These are phyloP conservation scores for Drosophila sucinea DNA, from an alignment of 1,140 invertebrate genomes.

Conservation along the genomic window DNA sequence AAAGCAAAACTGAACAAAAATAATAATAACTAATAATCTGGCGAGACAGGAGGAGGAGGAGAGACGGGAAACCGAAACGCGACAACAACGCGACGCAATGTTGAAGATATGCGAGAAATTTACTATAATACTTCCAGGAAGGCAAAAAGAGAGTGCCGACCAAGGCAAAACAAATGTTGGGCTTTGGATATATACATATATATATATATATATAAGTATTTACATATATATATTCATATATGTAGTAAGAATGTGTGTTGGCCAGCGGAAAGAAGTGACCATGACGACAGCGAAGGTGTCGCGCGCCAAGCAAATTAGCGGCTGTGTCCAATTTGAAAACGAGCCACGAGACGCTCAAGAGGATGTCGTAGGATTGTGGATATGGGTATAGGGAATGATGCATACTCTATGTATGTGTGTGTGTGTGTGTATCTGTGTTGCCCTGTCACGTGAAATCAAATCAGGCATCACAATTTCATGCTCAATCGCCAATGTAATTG, in stretches of 20 bases:
- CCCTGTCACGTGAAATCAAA: slow-evolving; percentile 78
- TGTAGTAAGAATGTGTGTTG: slow-evolving; percentile 35
- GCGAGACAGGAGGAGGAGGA: slow-evolving; percentile 29
- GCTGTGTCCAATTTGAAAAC: slow-evolving; percentile 76
- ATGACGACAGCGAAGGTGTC: slow-evolving; percentile 66
- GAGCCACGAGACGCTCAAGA: slow-evolving; percentile 47
- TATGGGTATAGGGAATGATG: not conserved
- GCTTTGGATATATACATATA: slow-evolving; percentile 36
- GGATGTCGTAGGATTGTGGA: slow-evolving; percentile 20
- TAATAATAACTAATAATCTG: slow-evolving; percentile 79
- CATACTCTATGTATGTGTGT: not conserved
- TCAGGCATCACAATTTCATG: slow-evolving; percentile 80
- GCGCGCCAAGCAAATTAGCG: slow-evolving; percentile 79
- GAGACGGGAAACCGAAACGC: slow-evolving; percentile 28
- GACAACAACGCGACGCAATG: slow-evolving; percentile 50
- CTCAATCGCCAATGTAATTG: slow-evolving; percentile 75
- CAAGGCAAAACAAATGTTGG: slow-evolving; percentile 51
- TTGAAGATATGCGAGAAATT: slow-evolving; percentile 78
- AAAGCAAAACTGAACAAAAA: slow-evolving; percentile 33
- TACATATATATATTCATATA: not conserved
- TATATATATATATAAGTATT: not conserved
- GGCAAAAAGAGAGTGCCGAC: slow-evolving; percentile 63
- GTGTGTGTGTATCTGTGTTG: slow-evolving; percentile 34
- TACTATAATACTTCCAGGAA: slow-evolving; percentile 80
- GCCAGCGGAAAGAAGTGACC: slow-evolving; percentile 66